phyloP scores from a whole-genome alignment of 2,113 vertebrate genomes.

The Cyanistes caeruleus region DNA sequence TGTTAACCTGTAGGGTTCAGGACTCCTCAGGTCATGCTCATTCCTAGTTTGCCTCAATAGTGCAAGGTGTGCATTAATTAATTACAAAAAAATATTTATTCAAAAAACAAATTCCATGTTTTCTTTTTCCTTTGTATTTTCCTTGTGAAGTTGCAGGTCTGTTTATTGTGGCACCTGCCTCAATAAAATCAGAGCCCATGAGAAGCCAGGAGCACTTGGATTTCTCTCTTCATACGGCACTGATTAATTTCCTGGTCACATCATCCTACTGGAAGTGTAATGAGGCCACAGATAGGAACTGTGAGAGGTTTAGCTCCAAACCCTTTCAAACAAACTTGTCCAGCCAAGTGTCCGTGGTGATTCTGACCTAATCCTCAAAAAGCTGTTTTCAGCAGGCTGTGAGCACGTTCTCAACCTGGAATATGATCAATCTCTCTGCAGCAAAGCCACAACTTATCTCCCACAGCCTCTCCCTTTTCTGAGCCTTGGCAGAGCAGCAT shows the following conservation, averaged over 20 bases:
- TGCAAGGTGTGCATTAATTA: neutral
- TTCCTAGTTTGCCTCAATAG: neutral
- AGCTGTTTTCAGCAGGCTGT: neutral
- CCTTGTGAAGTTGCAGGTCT: neutral
- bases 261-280: neutral
- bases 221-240: neutral
- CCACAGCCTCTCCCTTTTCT: neutral
- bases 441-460: neutral
- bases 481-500: neutral
- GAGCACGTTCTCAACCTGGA: neutral
- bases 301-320: neutral
- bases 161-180: neutral
- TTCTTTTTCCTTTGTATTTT: neutral
- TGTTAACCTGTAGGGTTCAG: neutral
- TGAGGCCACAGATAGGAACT: neutral
- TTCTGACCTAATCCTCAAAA: neutral
- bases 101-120: neutral
- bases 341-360: neutral
- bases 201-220: neutral
- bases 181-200: neutral
- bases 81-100: neutral
- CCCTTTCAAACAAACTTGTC: neutral
- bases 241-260: slow-evolving; percentile 46
- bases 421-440: neutral
- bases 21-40: neutral